Conservation (phyloP, 2,113 vertebrate genomes). For the Climacteris rufus region DNA sequence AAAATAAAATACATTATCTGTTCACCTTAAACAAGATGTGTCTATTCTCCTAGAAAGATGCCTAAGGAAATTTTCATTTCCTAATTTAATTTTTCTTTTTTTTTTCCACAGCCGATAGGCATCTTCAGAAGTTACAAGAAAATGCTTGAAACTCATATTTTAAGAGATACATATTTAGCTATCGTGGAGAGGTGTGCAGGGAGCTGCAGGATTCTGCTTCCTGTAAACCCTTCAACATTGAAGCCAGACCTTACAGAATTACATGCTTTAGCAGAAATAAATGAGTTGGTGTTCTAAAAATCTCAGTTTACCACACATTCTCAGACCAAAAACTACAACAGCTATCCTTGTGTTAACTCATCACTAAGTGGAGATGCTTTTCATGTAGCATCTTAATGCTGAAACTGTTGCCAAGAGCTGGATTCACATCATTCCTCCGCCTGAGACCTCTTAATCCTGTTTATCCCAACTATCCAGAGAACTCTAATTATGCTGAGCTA, state of each 20-base stretch:
- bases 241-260: neutral
- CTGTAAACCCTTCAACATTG: neutral
- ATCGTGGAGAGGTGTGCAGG: neutral
- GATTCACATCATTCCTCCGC: neutral
- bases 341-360: neutral
- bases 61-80: neutral
- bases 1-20: neutral
- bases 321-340: neutral
- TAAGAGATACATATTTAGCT: neutral
- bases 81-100: neutral
- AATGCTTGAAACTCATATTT: neutral
- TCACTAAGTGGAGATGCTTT: neutral
- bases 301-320: neutral
- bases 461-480: neutral
- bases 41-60: slow-evolving; percentile 1
- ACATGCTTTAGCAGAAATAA: neutral
- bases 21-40: neutral
- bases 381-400: neutral
- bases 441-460: neutral
- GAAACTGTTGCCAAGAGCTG: neutral
- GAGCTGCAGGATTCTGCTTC: neutral
- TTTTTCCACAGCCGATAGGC: neutral
- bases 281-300: neutral
- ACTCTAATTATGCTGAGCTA: neutral
- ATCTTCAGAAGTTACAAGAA: neutral